Base-by-base conservation (phyloP, 92 coral and sea anemone species). In the Virgularia gustaviana region DNA sequence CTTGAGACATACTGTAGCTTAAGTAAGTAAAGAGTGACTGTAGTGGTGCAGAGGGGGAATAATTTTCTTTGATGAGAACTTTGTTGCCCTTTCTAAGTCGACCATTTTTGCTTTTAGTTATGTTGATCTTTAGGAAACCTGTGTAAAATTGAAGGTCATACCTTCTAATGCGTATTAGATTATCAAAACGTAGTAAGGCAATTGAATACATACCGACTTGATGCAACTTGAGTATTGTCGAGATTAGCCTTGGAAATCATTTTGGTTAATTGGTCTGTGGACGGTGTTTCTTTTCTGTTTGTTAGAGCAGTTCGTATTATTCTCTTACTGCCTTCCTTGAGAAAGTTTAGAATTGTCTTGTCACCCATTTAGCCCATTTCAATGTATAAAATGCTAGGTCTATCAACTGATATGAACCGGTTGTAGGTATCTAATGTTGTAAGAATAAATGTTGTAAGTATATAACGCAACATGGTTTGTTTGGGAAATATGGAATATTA, bases 341-440 rank as follows among this genome's bases (percentile, higher is more conserved):
- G 45, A 31, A 64, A 71, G 47, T 47, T 36, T 27, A 82, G 75
- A 24, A 70, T 76, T n/a, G 62, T 66, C 54, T 78, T 76, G 31
- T 49, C 70, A 78, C 23, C 52, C 45, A 47, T 58, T 77, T 79
- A n/a, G 79, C 79, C 87, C 83, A 83, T 52, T 78, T 72, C 29
- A 83, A 37, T 49, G 87, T 76, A 67, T 83, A 83, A 71, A 77
- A 77, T 28, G 87, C 87, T 36, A 75, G 35, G 42, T 83, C 83
- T 34, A 83, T 79, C 36, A 70, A 33, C 24, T 76, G 63, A 35
- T 58, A 36, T 41, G 83, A 79, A 31, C 57, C n/a, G n/a, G n/a
- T n/a, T n/a, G n/a, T n/a, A n/a, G n/a, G n/a, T n/a, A n/a, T n/a
- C n/a, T n/a, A n/a, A 49, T 36, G 57, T 49, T 36, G 58, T 34